Base-by-base conservation (phyloP, 1,140 invertebrate species). In the Dryas iulia region DNA sequence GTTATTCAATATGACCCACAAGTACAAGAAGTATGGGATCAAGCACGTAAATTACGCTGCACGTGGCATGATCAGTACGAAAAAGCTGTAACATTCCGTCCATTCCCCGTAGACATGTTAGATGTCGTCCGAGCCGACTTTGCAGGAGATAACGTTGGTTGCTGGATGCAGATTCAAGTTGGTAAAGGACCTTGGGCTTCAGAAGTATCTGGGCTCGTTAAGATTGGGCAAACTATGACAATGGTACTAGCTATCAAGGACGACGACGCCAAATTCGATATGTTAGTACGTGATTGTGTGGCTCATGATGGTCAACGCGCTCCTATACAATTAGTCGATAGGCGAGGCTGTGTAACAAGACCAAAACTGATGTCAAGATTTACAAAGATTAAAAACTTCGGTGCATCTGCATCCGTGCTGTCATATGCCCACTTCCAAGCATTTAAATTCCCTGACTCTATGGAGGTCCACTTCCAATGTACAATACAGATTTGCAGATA, bases 21-120 rank as follows among this genome's bases (percentile, higher is more conserved):
- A 92, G 97, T 98, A 0, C 97, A 98, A 92, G 98, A 98, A 92
- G 97, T 98, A 1, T 98, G 97, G 97, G 98, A 98, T 93, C 97
- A 98, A 87, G 98, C 97, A 2, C 92, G 97, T 14, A 98, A 98
- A 86, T 81, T 98, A 4, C 94, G 97, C 1, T 98, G 98, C 89
- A 98, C 97, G 0, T 98, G 98, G 98, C 97, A 98, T 77, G 97
- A 98, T 87, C 95, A 98, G 71, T 98, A 98, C 81, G 97, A 98
- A 91, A 98, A 98, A 81, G 97, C 97, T 0, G 97, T 98, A 0
- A 98, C 97, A 0, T 98, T 98, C 92, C 92, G 97, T 54, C 97
- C 97, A 0, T 98, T 98, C 94, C 97, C 97, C 0, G 98, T 98
- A 1, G 98, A 98, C 84, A 98, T 98, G 97, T 82, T 98, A 65